Evolutionary conservation across 2,113 vertebrate genomes (phyloP).

Genomic region (Physeter macrocephalus): DNA sequence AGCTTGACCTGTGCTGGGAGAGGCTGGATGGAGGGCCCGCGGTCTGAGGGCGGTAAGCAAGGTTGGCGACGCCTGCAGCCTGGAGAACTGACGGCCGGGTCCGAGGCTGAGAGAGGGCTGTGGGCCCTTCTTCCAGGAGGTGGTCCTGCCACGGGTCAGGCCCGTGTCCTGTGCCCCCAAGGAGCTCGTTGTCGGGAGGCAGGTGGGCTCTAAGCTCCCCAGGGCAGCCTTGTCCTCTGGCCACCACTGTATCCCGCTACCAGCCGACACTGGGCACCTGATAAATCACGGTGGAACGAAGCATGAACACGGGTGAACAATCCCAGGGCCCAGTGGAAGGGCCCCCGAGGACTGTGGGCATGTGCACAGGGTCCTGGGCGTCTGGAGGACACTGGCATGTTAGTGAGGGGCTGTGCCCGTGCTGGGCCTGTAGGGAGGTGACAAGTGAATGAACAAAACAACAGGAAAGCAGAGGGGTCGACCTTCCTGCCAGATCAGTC

Average conservation of each 20-base stretch:
- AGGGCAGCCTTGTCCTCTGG: neutral
- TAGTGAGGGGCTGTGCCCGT: neutral
- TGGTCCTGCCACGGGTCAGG: neutral
- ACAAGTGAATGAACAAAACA: neutral
- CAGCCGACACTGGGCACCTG: neutral
- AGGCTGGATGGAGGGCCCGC: fast-evolving
- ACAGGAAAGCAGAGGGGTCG: neutral
- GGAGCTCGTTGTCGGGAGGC: neutral
- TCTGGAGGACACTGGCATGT: no score
- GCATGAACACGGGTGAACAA: neutral
- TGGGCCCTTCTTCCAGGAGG: neutral
- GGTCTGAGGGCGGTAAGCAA: fast-evolving
- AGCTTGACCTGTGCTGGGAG: neutral
- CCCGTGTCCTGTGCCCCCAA: neutral
- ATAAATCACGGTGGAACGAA: neutral
- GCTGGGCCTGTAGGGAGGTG: neutral
- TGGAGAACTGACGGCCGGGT: neutral
- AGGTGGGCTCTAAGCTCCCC: neutral
- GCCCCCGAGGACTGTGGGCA: fast-evolving
- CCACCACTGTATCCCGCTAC: fast-evolving
- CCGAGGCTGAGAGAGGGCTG: fast-evolving
- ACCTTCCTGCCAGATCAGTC: no score
- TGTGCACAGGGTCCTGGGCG: fast-evolving
- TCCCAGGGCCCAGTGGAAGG: neutral
- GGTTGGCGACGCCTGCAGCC: neutral